Percentiles rank a stretch among this genome's conserved stretches.
phyloP scores from a whole-genome alignment of 2,797 vertebrate species.

The Garrulus glandarius region DNA sequence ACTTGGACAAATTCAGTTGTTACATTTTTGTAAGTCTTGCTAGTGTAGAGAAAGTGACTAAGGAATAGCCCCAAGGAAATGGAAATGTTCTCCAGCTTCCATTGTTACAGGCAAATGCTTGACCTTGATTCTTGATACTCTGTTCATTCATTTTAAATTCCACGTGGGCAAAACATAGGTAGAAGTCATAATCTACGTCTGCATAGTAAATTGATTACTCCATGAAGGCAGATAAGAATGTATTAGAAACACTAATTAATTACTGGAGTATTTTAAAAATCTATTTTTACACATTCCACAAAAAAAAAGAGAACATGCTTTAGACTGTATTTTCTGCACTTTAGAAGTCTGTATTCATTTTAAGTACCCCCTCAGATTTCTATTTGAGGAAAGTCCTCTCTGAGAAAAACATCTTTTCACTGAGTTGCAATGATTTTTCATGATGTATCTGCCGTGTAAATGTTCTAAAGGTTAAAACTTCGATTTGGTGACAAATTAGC shows the following conservation, averaged over 20 bases:
- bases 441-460: not conserved
- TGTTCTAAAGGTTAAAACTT: slow-evolving; percentile 30
- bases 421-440: not conserved
- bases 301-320: fast-evolving
- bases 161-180: not conserved
- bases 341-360: not conserved
- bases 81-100: not conserved
- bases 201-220: not conserved
- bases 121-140: not conserved
- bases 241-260: not conserved
- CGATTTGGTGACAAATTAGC: not conserved
- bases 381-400: not conserved
- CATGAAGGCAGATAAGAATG: not conserved
- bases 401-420: not conserved
- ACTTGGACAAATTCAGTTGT: not conserved
- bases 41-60: not conserved
- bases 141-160: not conserved
- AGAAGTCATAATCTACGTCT: not conserved
- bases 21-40: not conserved
- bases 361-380: not conserved
- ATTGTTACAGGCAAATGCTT: not conserved
- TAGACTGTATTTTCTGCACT: not conserved
- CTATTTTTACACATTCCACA: not conserved
- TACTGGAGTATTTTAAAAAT: not conserved
- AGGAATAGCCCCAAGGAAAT: not conserved